Conservation (phyloP, 2,888 invertebrate genomes). For the Rhagonycha fulva region DNA sequence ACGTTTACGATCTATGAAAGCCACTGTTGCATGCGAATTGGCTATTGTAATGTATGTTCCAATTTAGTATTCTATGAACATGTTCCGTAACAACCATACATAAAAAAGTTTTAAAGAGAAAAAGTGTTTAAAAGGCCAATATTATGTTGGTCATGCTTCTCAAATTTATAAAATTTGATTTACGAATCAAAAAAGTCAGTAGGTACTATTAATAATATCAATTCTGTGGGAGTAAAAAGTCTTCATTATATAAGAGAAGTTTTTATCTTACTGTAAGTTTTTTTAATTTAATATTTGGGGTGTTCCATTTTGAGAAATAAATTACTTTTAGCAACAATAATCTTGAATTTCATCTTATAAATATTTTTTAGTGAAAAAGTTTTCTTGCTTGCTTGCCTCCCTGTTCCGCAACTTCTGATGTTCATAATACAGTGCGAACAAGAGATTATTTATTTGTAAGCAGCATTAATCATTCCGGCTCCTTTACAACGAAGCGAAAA, state of each 20-base stretch:
- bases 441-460: background rate
- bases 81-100: background rate
- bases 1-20: background rate
- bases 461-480: background rate
- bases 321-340: background rate
- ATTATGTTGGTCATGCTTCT: background rate
- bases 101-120: background rate
- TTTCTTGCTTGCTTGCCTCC: background rate
- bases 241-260: background rate
- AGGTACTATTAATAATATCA: background rate
- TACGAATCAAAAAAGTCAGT: background rate
- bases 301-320: background rate
- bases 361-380: background rate
- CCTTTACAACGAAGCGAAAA: background rate
- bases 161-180: background rate
- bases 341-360: background rate
- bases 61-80: background rate
- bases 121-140: background rate
- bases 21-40: background rate
- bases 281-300: background rate
- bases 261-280: background rate
- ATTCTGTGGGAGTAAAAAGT: background rate
- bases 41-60: background rate
- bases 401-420: background rate
- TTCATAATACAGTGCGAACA: background rate